A percentile compares a stretch with the other conserved stretches of the same genome.
These are phyloP conservation scores for Sphyrna mokarran DNA, from an alignment of 2,113 vertebrate genomes.

Conservation along the genomic window DNA sequence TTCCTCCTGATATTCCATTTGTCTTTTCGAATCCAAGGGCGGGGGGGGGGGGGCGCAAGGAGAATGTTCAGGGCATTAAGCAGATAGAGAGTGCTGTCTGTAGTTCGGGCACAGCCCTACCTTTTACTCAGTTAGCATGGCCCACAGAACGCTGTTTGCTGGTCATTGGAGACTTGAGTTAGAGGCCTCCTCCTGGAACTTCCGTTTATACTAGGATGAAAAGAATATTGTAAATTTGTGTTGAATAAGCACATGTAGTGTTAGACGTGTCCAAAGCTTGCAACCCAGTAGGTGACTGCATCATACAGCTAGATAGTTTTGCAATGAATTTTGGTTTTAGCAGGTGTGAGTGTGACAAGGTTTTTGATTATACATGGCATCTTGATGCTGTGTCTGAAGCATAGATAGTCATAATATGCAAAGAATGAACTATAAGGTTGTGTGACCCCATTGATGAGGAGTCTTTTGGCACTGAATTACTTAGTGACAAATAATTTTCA, in stretches of 20 bases:
- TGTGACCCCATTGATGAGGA: background rate
- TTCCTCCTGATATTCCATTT: background rate
- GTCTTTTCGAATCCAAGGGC: background rate
- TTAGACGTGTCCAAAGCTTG: background rate
- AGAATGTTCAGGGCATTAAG: background rate
- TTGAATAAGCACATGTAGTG: background rate
- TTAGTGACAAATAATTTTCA: background rate
- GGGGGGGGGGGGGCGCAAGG: too few relatives aligned
- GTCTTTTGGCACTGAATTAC: background rate
- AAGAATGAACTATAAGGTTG: background rate
- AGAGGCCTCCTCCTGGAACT: background rate
- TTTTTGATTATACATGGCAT: background rate
- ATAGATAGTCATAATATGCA: background rate
- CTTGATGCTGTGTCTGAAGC: background rate
- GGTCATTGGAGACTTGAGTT: background rate
- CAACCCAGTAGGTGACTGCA: constrained; percentile 6
- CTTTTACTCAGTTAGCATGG: background rate
- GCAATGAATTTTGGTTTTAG: background rate
- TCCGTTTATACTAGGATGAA: background rate
- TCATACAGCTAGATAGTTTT: background rate
- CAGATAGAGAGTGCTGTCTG: background rate
- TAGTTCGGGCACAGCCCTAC: background rate
- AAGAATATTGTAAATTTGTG: background rate
- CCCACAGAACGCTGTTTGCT: background rate
- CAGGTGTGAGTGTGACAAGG: background rate